Percentiles rank a stretch among this genome's conserved stretches.
phyloP scores from a whole-genome alignment of 2,888 invertebrate genomes.

The Charanyca ferruginea region DNA sequence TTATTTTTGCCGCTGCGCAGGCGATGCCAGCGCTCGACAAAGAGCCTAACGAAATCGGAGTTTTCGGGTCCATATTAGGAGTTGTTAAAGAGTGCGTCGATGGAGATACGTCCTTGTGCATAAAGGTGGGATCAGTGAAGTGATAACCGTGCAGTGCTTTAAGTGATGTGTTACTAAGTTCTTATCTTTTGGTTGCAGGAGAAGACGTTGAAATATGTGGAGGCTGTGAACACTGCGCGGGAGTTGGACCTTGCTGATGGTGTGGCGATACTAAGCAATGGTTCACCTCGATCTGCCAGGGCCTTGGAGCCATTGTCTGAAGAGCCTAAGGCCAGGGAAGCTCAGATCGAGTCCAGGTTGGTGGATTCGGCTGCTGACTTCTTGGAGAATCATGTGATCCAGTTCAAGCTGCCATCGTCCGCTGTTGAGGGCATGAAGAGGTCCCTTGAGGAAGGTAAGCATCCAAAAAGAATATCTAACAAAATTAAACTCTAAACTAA shows the following conservation, averaged over 20 bases:
- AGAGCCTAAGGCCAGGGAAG: constrained; percentile 94
- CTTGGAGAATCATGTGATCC: constrained; percentile 95
- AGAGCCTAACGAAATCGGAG: constrained; percentile 86
- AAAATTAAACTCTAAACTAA: neutral
- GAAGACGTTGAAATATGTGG: constrained; percentile 94
- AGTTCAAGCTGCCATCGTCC: constrained; percentile 94
- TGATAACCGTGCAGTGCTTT: constrained; percentile 69
- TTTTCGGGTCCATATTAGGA: constrained; percentile 89
- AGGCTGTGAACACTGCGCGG: constrained; percentile 88
- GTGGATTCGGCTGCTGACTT: constrained; percentile 95
- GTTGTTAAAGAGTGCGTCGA: constrained; percentile 94
- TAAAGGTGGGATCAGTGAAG: constrained; percentile 91
- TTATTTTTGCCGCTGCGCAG: constrained; percentile 87
- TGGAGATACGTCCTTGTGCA: constrained; percentile 93
- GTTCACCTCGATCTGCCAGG: constrained; percentile 91
- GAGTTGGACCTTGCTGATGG: constrained; percentile 92
- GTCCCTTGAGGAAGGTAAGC: constrained; percentile 95
- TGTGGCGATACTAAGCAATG: constrained; percentile 88
- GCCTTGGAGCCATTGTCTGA: constrained; percentile 93
- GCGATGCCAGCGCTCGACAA: constrained; percentile 89
- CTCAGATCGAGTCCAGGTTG: constrained; percentile 94
- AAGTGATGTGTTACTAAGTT: constrained; percentile 71
- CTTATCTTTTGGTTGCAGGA: constrained; percentile 92
- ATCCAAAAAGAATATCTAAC: neutral
- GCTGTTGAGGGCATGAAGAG: constrained; percentile 94